Evolutionary conservation across 1,140 invertebrate species (phyloP).

Genomic region (Rhopalosiphum padi): DNA sequence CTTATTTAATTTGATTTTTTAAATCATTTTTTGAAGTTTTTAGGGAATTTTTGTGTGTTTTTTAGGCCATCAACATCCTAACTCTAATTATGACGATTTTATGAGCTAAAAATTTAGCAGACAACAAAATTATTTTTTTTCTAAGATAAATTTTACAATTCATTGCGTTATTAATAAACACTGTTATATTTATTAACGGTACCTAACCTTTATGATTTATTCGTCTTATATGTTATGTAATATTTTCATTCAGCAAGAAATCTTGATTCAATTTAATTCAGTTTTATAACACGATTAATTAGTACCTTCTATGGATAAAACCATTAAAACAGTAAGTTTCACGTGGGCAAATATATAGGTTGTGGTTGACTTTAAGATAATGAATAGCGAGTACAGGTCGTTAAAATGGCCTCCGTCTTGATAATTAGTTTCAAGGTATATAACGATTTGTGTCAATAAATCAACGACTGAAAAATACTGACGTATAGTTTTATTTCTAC

Average conservation of each 20-base stretch:
- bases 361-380: background rate
- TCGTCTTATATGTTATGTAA: too few species aligned
- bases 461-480: background rate
- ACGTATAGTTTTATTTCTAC: background rate
- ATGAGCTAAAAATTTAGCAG: background rate
- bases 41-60: too few species aligned
- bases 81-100: background rate
- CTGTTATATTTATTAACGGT: background rate
- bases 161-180: background rate
- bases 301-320: constrained; percentile 14
- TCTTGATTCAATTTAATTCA: background rate
- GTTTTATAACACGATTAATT: constrained; percentile 12
- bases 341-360: background rate
- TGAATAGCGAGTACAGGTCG: background rate
- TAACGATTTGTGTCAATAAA: too few species aligned
- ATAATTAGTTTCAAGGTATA: constrained; percentile 20
- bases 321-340: constrained; percentile 23
- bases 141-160: background rate
- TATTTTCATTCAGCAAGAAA: background rate
- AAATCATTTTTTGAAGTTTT: too few species aligned
- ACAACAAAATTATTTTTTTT: background rate
- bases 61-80: too few species aligned
- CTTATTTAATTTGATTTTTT: too few species aligned
- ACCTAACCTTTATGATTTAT: background rate
- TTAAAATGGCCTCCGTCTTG: background rate